These are phyloP conservation scores for Macrochelys suwanniensis DNA, from an alignment of 2,797 vertebrate species.

Conservation along the genomic window DNA sequence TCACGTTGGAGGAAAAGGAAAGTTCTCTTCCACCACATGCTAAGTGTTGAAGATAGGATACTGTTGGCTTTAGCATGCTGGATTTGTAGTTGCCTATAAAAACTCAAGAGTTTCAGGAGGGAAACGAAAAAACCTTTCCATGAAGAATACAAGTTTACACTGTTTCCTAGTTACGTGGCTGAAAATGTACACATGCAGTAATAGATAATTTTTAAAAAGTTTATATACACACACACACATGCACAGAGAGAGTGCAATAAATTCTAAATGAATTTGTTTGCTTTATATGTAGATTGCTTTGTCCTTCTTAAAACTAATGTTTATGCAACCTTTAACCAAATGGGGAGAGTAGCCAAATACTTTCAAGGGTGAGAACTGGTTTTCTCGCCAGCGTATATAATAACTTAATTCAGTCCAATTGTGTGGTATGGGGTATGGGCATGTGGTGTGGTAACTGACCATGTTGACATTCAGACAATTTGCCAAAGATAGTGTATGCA, in stretches of 20 bases:
- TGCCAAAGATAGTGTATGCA: slow-evolving; percentile 9
- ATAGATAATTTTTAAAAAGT: slow-evolving; percentile 64
- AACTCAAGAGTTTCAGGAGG: slow-evolving; percentile 75
- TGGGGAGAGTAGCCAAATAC: slow-evolving; percentile 77
- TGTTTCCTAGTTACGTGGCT: slow-evolving; percentile 50
- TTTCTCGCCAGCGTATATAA: slow-evolving; percentile 61
- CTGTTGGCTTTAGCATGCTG: slow-evolving; percentile 71
- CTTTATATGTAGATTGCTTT: slow-evolving; percentile 82
- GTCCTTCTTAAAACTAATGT: slow-evolving; percentile 83
- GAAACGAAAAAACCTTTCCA: slow-evolving; percentile 77
- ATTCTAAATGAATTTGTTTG: slow-evolving; percentile 83
- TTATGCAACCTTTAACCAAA: slow-evolving; percentile 85
- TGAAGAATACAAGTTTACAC: slow-evolving; percentile 71
- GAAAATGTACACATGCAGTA: slow-evolving; percentile 47
- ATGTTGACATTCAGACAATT: not conserved
- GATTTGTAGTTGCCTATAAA: slow-evolving; percentile 77
- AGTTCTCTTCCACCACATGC: slow-evolving; percentile 70
- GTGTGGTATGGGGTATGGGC: not conserved
- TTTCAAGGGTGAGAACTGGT: slow-evolving; percentile 80
- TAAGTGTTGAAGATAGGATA: slow-evolving; percentile 65
- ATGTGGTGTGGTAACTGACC: slow-evolving; percentile 10
- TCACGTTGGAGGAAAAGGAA: slow-evolving; percentile 75
- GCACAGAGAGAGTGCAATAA: slow-evolving; percentile 74
- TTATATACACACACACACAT: slow-evolving; percentile 20
- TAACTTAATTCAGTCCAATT: slow-evolving; percentile 54